Conservation (phyloP, 2,888 invertebrate species). For the Epistrophe grossulariae region DNA sequence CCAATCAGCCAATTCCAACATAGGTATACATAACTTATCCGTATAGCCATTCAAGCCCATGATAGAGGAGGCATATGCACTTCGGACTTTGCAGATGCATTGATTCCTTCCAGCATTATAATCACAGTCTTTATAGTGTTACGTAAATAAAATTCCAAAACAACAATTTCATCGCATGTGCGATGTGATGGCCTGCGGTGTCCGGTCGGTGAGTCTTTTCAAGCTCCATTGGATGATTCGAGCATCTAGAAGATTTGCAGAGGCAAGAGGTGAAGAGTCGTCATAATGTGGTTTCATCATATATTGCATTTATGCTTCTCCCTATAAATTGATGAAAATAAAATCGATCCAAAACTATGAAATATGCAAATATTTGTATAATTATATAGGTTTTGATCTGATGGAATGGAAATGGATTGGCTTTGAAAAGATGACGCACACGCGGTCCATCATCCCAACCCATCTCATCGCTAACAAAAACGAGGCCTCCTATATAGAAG, state of each 20-base stretch:
- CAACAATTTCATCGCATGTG: constrained; percentile 55
- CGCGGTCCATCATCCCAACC: not conserved
- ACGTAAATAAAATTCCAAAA: constrained; percentile 63
- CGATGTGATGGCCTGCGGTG: constrained; percentile 53
- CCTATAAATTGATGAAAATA: constrained; percentile 17
- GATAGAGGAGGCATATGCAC: constrained; percentile 7
- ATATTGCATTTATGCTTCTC: not conserved
- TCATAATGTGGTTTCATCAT: constrained; percentile 16
- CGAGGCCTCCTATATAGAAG: not conserved
- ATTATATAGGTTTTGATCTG: constrained; percentile 50
- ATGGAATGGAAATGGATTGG: constrained; percentile 9
- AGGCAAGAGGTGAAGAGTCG: no score
- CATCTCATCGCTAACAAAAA: not conserved
- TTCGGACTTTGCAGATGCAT: constrained; percentile 15
- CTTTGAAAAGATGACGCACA: constrained; percentile 21
- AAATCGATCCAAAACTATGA: constrained; percentile 48
- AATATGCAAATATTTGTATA: constrained; percentile 67
- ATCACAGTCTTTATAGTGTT: constrained; percentile 56
- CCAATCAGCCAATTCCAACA: constrained; percentile 54
- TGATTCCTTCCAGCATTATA: constrained; percentile 59
- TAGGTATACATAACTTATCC: constrained; percentile 4
- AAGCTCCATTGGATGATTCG: not conserved
- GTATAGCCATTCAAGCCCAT: constrained; percentile 5
- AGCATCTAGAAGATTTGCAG: constrained; percentile 41
- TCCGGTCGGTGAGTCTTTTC: not conserved